Percentiles rank a stretch among this genome's conserved stretches.
Conservation (phyloP, 2,113 vertebrate species). For the Aythya baeri region DNA sequence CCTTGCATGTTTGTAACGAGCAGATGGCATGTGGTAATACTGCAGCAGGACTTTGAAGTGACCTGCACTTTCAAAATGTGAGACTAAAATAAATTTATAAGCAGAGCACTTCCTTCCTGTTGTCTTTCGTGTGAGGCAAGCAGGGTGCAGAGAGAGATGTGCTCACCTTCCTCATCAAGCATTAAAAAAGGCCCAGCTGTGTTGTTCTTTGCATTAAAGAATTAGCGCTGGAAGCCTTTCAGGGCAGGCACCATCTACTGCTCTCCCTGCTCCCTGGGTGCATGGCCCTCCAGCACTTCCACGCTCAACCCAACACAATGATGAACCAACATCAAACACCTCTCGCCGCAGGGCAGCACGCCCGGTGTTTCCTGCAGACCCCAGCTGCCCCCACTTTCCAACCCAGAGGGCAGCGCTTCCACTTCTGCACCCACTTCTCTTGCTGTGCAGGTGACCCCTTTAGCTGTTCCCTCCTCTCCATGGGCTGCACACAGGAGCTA, state of each 20-base stretch:
- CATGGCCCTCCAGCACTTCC: rapidly evolving
- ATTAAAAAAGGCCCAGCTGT: not conserved
- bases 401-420: not conserved
- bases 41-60: constrained; percentile 43
- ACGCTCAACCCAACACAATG: rapidly evolving
- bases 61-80: constrained; percentile 22
- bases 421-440: not conserved
- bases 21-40: constrained; percentile 35
- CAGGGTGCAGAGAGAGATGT: not conserved
- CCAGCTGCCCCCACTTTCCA: rapidly evolving
- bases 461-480: rapidly evolving
- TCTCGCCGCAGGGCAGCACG: rapidly evolving
- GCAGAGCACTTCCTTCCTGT: constrained; percentile 41
- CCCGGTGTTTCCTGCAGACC: not conserved
- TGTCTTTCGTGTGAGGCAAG: not conserved
- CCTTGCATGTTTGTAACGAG: not conserved
- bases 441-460: rapidly evolving
- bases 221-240: not conserved
- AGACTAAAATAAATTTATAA: constrained; percentile 54
- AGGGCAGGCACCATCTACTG: not conserved
- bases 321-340: not conserved
- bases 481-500: not conserved
- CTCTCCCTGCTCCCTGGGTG: not conserved
- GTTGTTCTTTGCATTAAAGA: not conserved
- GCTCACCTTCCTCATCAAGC: not conserved